Percentiles rank a stretch among this genome's conserved stretches.
Evolutionary conservation across 2,113 vertebrate species (phyloP).

Genomic region (Myodes glareolus): DNA sequence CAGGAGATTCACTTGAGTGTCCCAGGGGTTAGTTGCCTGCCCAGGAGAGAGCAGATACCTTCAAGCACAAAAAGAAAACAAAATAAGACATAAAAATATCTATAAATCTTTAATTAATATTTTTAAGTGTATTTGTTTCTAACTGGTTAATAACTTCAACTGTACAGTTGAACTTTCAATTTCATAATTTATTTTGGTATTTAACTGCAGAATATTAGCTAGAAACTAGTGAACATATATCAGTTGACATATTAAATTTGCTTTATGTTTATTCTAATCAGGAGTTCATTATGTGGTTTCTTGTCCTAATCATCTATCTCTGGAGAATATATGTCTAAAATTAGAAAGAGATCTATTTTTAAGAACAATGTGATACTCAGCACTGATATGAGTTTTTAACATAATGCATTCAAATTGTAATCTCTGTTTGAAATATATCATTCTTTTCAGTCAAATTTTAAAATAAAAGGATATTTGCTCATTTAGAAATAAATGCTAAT

Average conservation of each 20-base stretch:
- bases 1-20: no score
- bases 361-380: neutral
- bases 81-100: neutral
- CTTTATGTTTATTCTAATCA: neutral
- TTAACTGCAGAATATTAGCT: neutral
- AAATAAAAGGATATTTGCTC: neutral
- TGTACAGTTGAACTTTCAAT: neutral
- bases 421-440: neutral
- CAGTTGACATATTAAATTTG: constrained; percentile 11
- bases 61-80: neutral
- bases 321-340: neutral
- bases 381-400: neutral
- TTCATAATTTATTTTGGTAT: neutral
- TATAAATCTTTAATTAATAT: neutral
- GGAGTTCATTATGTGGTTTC: neutral
- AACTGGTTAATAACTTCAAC: neutral
- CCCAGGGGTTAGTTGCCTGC: neutral
- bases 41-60: no score
- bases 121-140: neutral
- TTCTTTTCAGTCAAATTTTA: neutral
- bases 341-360: neutral
- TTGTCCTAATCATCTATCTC: neutral
- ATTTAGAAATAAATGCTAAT: neutral
- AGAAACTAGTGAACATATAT: neutral
- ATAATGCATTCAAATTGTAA: neutral